Base-by-base conservation (phyloP, 1,140 invertebrate genomes). In the Drosophila murphyi region DNA sequence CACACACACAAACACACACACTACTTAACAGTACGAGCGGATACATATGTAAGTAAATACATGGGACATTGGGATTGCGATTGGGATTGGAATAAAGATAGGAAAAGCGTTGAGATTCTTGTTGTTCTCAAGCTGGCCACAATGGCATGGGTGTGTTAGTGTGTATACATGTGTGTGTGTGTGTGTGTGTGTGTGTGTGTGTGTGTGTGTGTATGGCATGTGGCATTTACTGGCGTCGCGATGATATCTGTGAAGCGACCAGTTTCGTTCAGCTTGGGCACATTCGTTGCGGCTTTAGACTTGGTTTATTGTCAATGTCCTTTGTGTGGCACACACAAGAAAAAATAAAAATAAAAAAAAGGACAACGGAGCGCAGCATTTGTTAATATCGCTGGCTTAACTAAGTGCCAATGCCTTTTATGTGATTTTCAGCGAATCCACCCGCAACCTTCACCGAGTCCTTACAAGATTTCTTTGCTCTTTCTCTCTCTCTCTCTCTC, bases 321-420 rank as follows among this genome's bases (percentile, higher is more conserved):
- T 65, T 52, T 76, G 43, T 68, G 63, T 29, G 41, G 55, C 60
- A 43, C 45, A 7, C 41, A 28, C 4, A 39, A 4, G 7, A 37
- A 35, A 12, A 37, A 8, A 28, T 4, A 20, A 31, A 12, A 20
- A 12, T 3, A 34, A 71, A 52, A 52, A 75, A 67, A 75, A 63
- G 72, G 68, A 73, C 72, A 71, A 63, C 55, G 39, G 54, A 50
- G 72, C 57, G 41, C 64, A 72, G 83, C 76, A 83, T 87, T 88
- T 88, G 85, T 88, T 87, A 87, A 87, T 87, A 87, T 87, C 73
- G 69, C 77, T 83, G 65, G 83, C 83, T 87, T 87, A 87, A 87
- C 83, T 87, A 87, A 87, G 83, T 87, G 80, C 73, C 83, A 88
- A 87, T 88, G 83, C 82, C 83, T 87, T 88, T 87, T 88, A 87